A percentile compares a stretch with the other conserved stretches of the same genome.
phyloP scores from a whole-genome alignment of 2,888 invertebrate species.

The Herminia tarsipennalis region DNA sequence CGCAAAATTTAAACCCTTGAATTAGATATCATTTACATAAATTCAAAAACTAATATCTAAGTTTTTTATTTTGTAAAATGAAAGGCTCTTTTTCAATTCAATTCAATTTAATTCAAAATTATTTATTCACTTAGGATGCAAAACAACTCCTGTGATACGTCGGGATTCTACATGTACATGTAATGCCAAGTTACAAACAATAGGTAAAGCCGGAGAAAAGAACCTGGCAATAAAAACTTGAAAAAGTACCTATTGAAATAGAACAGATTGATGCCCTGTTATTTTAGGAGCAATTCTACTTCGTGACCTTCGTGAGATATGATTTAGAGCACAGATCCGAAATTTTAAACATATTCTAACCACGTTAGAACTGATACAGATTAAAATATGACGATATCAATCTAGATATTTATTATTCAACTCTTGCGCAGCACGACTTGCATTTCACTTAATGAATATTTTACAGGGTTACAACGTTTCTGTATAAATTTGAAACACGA shows the following conservation, averaged over 20 bases:
- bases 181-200: no score
- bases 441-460: slow-evolving; percentile 75
- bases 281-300: slow-evolving; percentile 1
- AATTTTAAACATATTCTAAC: slow-evolving; percentile 49
- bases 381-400: slow-evolving; percentile 65
- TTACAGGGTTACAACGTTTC: slow-evolving; percentile 61
- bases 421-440: slow-evolving; percentile 67
- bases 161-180: no score
- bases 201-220: no score
- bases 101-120: no score
- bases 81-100: no score
- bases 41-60: no score
- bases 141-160: no score
- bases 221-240: not conserved
- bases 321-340: slow-evolving; percentile 21
- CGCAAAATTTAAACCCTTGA: no score
- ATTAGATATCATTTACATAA: no score
- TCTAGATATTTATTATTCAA: slow-evolving; percentile 72
- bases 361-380: slow-evolving; percentile 71
- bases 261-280: not conserved
- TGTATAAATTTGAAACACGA: slow-evolving; percentile 52
- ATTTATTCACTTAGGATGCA: no score
- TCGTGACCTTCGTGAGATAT: slow-evolving; percentile 35
- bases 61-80: no score
- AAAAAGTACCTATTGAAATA: not conserved